phyloP scores from a whole-genome alignment of 2,888 invertebrate species.

The Melanostoma scalare region DNA sequence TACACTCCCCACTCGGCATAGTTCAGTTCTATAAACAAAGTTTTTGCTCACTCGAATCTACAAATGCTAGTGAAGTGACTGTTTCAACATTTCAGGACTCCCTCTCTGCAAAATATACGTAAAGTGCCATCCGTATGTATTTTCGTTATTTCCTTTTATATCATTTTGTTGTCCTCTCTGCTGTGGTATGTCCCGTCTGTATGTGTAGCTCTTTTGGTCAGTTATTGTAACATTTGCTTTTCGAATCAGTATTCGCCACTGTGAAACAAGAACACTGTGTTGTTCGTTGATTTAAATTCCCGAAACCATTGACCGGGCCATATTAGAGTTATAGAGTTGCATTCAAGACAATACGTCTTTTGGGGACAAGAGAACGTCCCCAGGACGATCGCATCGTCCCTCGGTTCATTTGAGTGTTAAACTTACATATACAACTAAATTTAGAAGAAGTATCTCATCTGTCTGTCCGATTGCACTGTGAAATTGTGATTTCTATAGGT shows the following conservation, averaged over 20 bases:
- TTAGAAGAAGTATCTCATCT: constrained; percentile 25
- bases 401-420: background rate
- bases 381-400: background rate
- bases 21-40: constrained; percentile 50
- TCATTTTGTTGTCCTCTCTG: constrained; percentile 28
- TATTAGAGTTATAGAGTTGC: background rate
- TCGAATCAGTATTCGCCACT: constrained; percentile 31
- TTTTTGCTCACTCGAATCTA: constrained; percentile 28
- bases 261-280: constrained; percentile 31
- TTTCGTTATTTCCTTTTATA: constrained; percentile 31
- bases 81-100: constrained; percentile 28
- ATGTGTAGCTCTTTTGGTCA: constrained; percentile 44
- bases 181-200: constrained; percentile 9
- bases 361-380: background rate
- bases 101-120: background rate
- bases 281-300: constrained; percentile 62
- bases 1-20: constrained; percentile 34
- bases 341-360: too few relatives aligned
- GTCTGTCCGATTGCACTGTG: constrained; percentile 19
- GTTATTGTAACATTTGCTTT: constrained; percentile 49
- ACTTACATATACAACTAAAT: constrained; percentile 44
- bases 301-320: constrained; percentile 50
- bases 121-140: too few relatives aligned
- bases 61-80: constrained; percentile 34
- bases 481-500: constrained; percentile 28